Conservation (phyloP, 1,140 invertebrate genomes). For the Choristoneura fumiferana region DNA sequence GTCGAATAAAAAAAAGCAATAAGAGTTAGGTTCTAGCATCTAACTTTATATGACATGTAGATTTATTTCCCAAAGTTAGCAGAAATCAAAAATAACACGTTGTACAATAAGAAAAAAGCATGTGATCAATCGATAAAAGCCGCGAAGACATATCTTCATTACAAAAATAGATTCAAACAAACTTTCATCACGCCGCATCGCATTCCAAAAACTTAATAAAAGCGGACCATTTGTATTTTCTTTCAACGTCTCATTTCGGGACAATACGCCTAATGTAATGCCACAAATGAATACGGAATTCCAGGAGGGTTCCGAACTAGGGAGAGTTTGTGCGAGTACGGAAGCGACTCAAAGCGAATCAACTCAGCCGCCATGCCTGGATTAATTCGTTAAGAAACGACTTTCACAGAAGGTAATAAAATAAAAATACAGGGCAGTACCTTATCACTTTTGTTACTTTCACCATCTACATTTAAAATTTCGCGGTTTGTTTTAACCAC, state of each 20-base stretch:
- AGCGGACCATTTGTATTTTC: conserved; percentile 49
- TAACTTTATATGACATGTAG: no score
- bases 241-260: conserved; percentile 50
- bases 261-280: conserved; percentile 65
- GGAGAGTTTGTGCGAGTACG: conserved; percentile 28
- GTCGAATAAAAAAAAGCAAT: no score
- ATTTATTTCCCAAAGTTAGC: no score
- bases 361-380: conserved; percentile 35
- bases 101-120: no score
- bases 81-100: no score
- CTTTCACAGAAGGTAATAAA: conserved; percentile 56
- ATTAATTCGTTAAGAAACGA: conserved; percentile 64
- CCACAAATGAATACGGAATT: conserved; percentile 63
- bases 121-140: no score
- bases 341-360: conserved; percentile 52
- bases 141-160: background rate
- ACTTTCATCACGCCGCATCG: conserved; percentile 21
- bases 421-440: conserved; percentile 44
- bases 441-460: conserved; percentile 36
- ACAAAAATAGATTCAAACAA: conserved; percentile 22
- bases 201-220: conserved; percentile 50
- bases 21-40: no score
- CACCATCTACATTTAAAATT: conserved; percentile 32
- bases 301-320: conserved; percentile 43
- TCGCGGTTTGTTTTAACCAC: no score